These are phyloP conservation scores for Carassius auratus DNA, from an alignment of 2,113 vertebrate species.

Conservation along the genomic window DNA sequence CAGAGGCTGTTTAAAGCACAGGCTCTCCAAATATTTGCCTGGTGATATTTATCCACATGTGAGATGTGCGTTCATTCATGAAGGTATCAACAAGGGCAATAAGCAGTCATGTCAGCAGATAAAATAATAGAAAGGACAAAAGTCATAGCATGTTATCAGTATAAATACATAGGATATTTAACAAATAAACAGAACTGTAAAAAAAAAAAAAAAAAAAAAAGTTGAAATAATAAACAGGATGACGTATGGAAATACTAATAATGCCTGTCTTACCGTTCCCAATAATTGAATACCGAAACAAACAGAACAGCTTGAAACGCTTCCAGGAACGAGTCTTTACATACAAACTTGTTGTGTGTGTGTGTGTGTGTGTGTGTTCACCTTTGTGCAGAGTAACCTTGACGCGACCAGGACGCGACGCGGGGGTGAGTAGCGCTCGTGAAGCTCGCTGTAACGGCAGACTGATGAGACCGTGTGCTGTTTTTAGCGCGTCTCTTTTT, in stretches of 20 bases:
- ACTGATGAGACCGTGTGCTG: background rate
- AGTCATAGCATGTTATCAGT: background rate
- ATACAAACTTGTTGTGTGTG: background rate
- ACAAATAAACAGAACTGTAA: background rate
- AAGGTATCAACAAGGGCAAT: background rate
- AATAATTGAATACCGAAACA: background rate
- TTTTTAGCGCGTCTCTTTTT: constrained; percentile 6
- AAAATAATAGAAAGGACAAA: background rate
- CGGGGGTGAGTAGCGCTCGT: background rate
- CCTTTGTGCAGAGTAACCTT: constrained; percentile 47
- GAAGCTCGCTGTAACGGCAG: background rate
- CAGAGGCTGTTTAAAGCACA: background rate
- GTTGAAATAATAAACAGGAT: background rate
- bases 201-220: background rate
- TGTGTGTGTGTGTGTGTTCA: constrained; percentile 7
- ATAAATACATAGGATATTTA: background rate
- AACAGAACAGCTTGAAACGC: background rate
- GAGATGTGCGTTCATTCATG: background rate
- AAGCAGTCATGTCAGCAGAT: background rate
- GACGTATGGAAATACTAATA: no score
- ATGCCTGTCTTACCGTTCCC: background rate
- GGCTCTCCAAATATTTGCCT: background rate
- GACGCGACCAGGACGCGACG: background rate
- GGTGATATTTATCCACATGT: background rate
- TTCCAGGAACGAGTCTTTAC: background rate